Percentiles rank a stretch among this genome's conserved stretches.
Conservation (phyloP, 2,113 vertebrate species). For the Okapia johnstoni region DNA sequence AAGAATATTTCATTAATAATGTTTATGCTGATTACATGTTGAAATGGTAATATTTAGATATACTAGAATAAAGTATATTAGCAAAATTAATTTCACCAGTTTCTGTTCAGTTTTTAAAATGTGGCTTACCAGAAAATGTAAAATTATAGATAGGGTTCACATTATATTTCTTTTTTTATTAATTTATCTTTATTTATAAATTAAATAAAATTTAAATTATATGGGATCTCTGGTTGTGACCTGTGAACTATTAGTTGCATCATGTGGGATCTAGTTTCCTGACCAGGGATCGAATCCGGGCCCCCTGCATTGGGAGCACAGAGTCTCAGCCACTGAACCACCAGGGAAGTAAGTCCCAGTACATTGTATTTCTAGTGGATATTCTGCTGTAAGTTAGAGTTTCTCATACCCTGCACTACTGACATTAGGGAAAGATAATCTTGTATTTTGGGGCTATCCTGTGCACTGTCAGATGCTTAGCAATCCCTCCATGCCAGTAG, state of each 20-base stretch:
- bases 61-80: not conserved
- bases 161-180: not conserved
- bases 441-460: not conserved
- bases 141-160: not conserved
- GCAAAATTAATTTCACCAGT: not conserved
- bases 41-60: not conserved
- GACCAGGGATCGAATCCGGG: accelerated
- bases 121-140: not conserved
- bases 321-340: not conserved
- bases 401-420: not conserved
- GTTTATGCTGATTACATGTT: not conserved
- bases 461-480: not conserved
- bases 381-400: not conserved
- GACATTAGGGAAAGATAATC: not conserved
- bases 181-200: not conserved
- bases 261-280: not conserved
- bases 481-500: not conserved
- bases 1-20: not conserved
- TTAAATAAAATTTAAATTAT: not conserved
- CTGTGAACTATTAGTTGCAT: not conserved
- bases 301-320: not conserved
- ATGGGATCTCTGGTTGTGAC: not conserved
- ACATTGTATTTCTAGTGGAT: not conserved
- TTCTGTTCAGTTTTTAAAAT: not conserved
- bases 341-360: not conserved